These are phyloP conservation scores for Tinea semifulvella DNA, from an alignment of 2,888 invertebrate species.

Conservation along the genomic window DNA sequence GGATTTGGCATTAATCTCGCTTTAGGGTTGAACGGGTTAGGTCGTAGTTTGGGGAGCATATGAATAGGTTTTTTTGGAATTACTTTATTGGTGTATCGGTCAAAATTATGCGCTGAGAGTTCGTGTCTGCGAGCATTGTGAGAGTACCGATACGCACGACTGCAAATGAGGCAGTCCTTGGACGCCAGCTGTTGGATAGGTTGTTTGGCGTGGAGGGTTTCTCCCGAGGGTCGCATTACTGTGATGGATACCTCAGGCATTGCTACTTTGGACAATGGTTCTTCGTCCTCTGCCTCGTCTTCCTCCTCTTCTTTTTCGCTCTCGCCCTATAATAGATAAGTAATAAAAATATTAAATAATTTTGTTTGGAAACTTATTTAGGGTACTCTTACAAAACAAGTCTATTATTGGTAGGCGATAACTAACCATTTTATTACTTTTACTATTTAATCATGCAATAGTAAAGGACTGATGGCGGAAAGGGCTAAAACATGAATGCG, in stretches of 20 bases:
- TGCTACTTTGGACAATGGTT: conserved; percentile 31
- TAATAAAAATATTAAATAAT: background rate
- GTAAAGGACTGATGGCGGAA: no score
- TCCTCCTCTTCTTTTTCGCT: conserved; percentile 54
- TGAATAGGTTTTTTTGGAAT: conserved; percentile 33
- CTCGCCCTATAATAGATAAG: conserved; percentile 43
- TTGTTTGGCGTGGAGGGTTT: conserved; percentile 51
- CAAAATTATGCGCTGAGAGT: conserved; percentile 54
- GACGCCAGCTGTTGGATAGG: conserved; percentile 60
- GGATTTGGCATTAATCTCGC: conserved; percentile 59
- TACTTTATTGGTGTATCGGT: conserved; percentile 59
- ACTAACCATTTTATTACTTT: no score
- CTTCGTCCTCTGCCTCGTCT: conserved; percentile 29
- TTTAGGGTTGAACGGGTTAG: conserved; percentile 61
- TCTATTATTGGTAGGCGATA: conserved; percentile 17
- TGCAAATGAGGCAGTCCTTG: conserved; percentile 59
- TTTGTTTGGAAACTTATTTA: no score
- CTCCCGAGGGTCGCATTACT: conserved; percentile 54
- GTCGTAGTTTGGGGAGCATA: conserved; percentile 52
- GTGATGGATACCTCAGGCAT: conserved; percentile 61
- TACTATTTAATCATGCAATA: no score
- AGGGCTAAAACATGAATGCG: no score
- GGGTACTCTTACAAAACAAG: no score
- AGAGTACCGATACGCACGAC: conserved; percentile 57
- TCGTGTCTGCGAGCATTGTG: conserved; percentile 62